These are phyloP conservation scores for Parazoanthus atlanticus DNA, from an alignment of 92 coral and sea anemone genomes.

Conservation along the genomic window DNA sequence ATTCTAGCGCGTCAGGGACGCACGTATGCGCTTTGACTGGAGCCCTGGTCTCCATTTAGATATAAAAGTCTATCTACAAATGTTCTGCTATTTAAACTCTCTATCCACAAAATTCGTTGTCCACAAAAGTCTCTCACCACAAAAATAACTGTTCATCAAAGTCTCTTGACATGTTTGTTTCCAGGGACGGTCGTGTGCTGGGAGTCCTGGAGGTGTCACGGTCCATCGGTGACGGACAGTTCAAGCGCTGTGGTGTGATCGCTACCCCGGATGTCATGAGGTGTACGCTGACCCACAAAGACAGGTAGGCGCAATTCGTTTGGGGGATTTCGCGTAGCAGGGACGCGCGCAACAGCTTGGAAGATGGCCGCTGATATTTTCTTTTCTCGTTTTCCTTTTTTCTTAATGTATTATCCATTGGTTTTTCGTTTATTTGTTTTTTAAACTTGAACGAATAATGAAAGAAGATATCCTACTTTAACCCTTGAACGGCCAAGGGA, in stretches of 20 bases:
- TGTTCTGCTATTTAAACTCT: no score
- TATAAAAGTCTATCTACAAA: neutral
- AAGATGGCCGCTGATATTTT: neutral
- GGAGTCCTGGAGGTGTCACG: conserved; percentile 96
- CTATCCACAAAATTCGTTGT: no score
- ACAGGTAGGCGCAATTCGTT: conserved; percentile 60
- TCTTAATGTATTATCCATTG: no score
- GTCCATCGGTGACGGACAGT: conserved; percentile 93
- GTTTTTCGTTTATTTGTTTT: no score
- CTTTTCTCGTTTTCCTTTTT: no score
- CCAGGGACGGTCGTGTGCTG: conserved; percentile 95
- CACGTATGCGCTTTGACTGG: no score
- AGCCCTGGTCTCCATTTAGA: no score
- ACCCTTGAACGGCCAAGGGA: no score
- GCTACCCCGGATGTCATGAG: conserved; percentile 94
- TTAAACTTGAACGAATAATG: no score
- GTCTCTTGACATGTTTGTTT: neutral
- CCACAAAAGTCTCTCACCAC: neutral
- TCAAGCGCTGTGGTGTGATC: conserved; percentile 94
- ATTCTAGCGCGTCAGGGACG: no score
- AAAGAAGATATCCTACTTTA: no score
- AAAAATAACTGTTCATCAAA: neutral
- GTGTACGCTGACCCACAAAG: conserved; percentile 88
- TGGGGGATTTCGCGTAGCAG: neutral
- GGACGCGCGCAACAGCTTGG: neutral